Percentiles rank a stretch among this genome's conserved stretches.
Conservation (phyloP, 2,113 vertebrate species). For the Syngnathoides biaculeatus region DNA sequence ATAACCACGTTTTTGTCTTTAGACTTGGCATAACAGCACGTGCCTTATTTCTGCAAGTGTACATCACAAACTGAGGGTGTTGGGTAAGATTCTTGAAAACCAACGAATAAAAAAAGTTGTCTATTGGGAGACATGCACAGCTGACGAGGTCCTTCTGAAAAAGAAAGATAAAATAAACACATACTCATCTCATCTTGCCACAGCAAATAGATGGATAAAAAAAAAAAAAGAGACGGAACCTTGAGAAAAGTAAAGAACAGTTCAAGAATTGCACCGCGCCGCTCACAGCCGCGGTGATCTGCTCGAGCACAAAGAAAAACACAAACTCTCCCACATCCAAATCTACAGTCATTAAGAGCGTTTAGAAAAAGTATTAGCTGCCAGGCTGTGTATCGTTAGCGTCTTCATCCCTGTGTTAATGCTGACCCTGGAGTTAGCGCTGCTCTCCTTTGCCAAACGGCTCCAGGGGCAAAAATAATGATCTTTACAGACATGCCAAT, state of each 20-base stretch:
- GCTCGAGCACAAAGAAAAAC: conserved; percentile 47
- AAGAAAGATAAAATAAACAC: too few relatives aligned
- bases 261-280: conserved; percentile 13
- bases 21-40: too few relatives aligned
- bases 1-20: too few relatives aligned
- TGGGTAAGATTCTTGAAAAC: too few relatives aligned
- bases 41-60: too few relatives aligned
- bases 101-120: neutral
- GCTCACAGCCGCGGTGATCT: conserved; percentile 38
- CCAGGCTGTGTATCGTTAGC: conserved; percentile 65
- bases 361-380: conserved; percentile 69
- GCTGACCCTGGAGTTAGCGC: conserved; percentile 63
- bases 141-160: conserved; percentile 33
- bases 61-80: too few relatives aligned
- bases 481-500: conserved; percentile 75
- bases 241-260: conserved; percentile 24
- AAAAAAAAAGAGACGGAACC: conserved; percentile 23
- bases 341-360: conserved; percentile 59
- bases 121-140: conserved; percentile 29
- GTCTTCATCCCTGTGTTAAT: conserved; percentile 57
- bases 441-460: conserved; percentile 64
- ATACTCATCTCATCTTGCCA: neutral
- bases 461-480: conserved; percentile 77
- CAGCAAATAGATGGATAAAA: neutral
- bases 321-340: conserved; percentile 43